Base-by-base conservation (phyloP, 2,888 invertebrate species). In the Apamea epomidion region DNA sequence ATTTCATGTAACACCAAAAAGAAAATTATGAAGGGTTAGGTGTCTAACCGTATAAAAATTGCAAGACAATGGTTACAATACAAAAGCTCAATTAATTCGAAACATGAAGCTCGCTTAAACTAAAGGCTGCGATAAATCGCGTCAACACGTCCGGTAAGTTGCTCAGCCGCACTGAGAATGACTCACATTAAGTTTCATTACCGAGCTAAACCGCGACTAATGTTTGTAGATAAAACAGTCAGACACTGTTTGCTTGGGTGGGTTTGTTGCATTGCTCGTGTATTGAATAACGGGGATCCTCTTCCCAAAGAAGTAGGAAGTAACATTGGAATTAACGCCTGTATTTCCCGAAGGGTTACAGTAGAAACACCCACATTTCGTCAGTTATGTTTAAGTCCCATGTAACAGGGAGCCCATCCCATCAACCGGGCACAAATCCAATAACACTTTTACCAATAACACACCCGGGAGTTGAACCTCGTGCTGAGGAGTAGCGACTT, bases 141-240 rank as follows among this genome's bases (percentile, higher is more conserved):
- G 5, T 25, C 72, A 68, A n/a, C 45, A 67, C 62, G 62, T 65
- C 70, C 67, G 25, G 18, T 73, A 73, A 65, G 32, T 54, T 70
- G 62, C 71, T 65, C 74, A 79, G 29, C 67, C 54, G 58, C 75
- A 72, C 32, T 62, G 72, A 37, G 80, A 87, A 81, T 83, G 62
- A 80, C 42, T 71, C 74, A 62, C 89, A 84, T 87, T 84, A 42
- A 72, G 69, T 78, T 78, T 78, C 62, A 87, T 75, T 84, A 77
- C 51, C 10, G 71, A 78, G 65, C 21, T 60, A 65, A 86, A 76
- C 88, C 70, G 58, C 74, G 45, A 74, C 72, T 85, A 74, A 75
- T 85, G 73, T 68, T 60, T 54, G 54, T 74, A 48, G 64, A 85
- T 85, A 78, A 81, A 81, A 70, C 58, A 65, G 67, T 72, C 48